Percentiles rank a stretch among this genome's conserved stretches.
These are phyloP conservation scores for Margaritifera margaritifera DNA, from an alignment of 2,888 invertebrate genomes.

Conservation along the genomic window DNA sequence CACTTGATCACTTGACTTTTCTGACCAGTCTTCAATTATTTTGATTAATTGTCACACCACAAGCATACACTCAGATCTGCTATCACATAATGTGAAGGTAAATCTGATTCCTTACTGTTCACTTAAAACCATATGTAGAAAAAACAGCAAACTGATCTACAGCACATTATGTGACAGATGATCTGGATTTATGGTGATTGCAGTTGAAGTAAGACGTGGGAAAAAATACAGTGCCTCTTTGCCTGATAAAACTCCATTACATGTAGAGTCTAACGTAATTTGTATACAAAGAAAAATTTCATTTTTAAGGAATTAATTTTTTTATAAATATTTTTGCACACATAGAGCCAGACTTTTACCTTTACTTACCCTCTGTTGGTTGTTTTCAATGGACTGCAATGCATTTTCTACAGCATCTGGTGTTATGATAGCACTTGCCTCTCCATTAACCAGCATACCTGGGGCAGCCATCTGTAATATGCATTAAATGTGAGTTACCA, in stretches of 20 bases:
- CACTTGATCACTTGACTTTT: no score
- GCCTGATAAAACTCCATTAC: background rate
- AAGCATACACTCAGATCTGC: no score
- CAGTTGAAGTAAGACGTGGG: no score
- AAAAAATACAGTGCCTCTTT: background rate
- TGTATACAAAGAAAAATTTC: background rate
- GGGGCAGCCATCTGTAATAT: conserved; percentile 87
- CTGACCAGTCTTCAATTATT: no score
- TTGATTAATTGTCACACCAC: no score
- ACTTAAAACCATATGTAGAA: no score
- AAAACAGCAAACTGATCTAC: no score
- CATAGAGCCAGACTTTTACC: background rate
- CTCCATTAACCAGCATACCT: conserved; percentile 91
- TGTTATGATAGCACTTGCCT: conserved; percentile 79
- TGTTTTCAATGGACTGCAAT: conserved; percentile 93
- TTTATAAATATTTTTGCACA: no score
- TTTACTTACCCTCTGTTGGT: conserved; percentile 82
- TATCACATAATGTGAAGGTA: no score
- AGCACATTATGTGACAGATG: no score
- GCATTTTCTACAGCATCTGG: conserved; percentile 94
- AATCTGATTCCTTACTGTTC: no score
- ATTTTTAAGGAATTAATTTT: background rate
- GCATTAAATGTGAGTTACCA: background rate
- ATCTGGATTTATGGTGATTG: no score
- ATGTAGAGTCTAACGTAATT: background rate